These are phyloP conservation scores for Philotrypesis tridentata DNA, from an alignment of 1,140 invertebrate genomes.

Conservation along the genomic window DNA sequence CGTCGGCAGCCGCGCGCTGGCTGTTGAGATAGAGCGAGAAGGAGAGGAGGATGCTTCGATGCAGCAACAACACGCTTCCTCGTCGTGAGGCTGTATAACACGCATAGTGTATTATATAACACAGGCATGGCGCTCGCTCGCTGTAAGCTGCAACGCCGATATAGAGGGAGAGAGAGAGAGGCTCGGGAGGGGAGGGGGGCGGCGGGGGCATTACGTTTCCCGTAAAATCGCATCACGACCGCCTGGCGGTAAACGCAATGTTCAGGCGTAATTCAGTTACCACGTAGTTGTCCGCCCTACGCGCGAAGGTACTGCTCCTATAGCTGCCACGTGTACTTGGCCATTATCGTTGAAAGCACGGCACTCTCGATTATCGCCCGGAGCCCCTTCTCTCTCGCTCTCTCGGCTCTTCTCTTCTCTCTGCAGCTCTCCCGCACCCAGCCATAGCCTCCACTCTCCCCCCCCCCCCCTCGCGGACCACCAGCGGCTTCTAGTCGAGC, in stretches of 20 bases:
- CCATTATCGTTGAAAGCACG: slow-evolving; percentile 62
- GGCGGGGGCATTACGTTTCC: slow-evolving; percentile 3
- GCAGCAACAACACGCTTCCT: background rate
- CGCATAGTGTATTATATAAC: background rate
- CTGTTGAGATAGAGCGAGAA: background rate
- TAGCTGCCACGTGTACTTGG: slow-evolving; percentile 2
- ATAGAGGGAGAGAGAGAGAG: too few relatives aligned
- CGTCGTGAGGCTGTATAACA: background rate
- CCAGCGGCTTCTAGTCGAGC: background rate
- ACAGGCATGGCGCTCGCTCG: background rate
- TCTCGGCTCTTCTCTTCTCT: too few relatives aligned
- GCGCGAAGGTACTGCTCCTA: slow-evolving; percentile 17
- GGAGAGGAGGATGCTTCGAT: background rate
- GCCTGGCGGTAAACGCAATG: slow-evolving; percentile 62
- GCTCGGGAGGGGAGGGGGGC: too few relatives aligned
- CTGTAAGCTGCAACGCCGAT: background rate
- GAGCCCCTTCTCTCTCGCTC: slow-evolving; percentile 45
- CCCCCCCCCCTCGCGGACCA: too few relatives aligned
- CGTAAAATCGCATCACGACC: slow-evolving; percentile 23
- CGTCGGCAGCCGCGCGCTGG: background rate
- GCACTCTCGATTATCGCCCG: slow-evolving; percentile 60
- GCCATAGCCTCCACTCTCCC: too few relatives aligned
- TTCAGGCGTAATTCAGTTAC: slow-evolving; percentile 65
- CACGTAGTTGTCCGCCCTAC: slow-evolving; percentile 60
- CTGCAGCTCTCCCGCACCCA: too few relatives aligned